Percentiles rank a stretch among this genome's conserved stretches.
These are phyloP conservation scores for Eristalis pertinax DNA, from an alignment of 2,888 invertebrate species.

Conservation along the genomic window DNA sequence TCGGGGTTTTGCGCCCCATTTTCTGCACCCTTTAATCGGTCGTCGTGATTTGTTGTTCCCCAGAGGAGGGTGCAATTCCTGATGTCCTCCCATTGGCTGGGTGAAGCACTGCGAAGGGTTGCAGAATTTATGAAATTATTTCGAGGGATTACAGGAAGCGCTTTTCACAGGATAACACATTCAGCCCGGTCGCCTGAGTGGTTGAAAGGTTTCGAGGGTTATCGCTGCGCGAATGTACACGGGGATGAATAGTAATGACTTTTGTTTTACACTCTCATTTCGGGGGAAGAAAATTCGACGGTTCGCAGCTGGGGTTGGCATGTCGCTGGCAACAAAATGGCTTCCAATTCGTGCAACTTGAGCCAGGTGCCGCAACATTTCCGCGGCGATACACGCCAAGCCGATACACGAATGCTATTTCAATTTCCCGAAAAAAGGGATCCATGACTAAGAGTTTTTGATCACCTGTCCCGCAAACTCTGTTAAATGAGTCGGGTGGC, in stretches of 20 bases:
- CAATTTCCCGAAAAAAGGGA: not conserved
- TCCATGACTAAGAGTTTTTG: not conserved
- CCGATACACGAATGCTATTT: not conserved
- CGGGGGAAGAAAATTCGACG: not conserved
- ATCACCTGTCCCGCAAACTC: not conserved
- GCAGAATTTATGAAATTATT: slow-evolving; percentile 32
- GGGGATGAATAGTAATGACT: slow-evolving; percentile 6
- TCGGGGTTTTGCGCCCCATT: not conserved
- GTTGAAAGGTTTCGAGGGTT: not conserved
- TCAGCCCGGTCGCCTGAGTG: not conserved
- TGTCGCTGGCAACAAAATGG: slow-evolving; percentile 31
- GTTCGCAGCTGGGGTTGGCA: slow-evolving; percentile 9
- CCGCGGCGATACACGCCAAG: not conserved
- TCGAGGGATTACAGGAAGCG: slow-evolving; percentile 15
- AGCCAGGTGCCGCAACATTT: not conserved
- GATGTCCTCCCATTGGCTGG: slow-evolving; percentile 52
- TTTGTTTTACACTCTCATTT: slow-evolving; percentile 19
- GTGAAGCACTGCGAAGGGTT: slow-evolving; percentile 16
- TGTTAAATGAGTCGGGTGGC: too few relatives aligned
- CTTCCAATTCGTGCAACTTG: not conserved
- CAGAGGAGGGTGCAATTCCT: slow-evolving; percentile 35
- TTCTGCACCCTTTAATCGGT: slow-evolving; percentile 29
- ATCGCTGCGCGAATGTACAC: not conserved
- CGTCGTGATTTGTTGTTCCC: slow-evolving; percentile 52
- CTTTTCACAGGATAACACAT: not conserved